phyloP scores from a whole-genome alignment of 1,140 invertebrate species.

The Yoshiicerus persimilis region DNA sequence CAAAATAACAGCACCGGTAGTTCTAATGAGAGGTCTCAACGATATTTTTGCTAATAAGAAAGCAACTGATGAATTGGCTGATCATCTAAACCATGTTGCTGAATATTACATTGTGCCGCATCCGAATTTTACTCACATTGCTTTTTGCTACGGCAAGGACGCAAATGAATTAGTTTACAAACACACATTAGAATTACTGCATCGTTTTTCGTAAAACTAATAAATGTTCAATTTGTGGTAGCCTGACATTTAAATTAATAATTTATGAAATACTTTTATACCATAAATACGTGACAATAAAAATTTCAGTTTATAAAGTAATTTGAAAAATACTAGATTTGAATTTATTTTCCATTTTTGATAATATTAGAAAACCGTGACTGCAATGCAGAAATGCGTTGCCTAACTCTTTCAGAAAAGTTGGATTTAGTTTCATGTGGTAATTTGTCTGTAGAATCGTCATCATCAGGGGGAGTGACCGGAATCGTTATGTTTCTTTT shows the following conservation, averaged over 20 bases:
- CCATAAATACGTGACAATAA: not conserved
- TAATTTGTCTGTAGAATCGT: not conserved
- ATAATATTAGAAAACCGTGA: not conserved
- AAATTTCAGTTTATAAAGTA: too few species aligned
- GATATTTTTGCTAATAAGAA: constrained; percentile 58
- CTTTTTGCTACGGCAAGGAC: constrained; percentile 68
- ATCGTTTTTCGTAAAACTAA: too few species aligned
- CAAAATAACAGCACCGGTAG: constrained; percentile 63
- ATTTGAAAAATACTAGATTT: not conserved
- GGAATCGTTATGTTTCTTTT: not conserved
- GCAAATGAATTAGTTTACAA: constrained; percentile 64
- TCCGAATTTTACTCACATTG: constrained; percentile 68
- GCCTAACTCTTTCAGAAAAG: not conserved
- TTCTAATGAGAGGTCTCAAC: constrained; percentile 64
- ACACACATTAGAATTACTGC: constrained; percentile 1
- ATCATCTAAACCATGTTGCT: constrained; percentile 58
- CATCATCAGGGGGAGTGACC: not conserved
- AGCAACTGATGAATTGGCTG: constrained; percentile 52
- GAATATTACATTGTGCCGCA: constrained; percentile 60
- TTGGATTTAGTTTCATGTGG: not conserved
- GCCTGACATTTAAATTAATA: too few species aligned
- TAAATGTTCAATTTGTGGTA: too few species aligned
- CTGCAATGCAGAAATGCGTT: not conserved
- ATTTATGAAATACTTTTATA: too few species aligned
- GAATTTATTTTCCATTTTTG: not conserved